phyloP scores from a whole-genome alignment of 2,888 invertebrate species.

The Acanthosepion lycidas region DNA sequence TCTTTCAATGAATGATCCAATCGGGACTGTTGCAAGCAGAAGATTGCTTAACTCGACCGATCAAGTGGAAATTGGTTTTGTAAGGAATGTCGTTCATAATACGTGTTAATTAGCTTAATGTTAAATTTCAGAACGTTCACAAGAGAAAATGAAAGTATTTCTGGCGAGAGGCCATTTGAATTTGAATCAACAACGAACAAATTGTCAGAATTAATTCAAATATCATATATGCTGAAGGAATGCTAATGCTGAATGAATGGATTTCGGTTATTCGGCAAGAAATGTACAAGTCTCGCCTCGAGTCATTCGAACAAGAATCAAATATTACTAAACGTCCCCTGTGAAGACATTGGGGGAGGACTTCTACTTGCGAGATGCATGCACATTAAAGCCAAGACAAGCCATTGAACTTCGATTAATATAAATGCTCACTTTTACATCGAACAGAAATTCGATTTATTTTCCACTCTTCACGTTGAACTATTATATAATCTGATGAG shows the following conservation, averaged over 20 bases:
- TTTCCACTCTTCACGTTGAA: no score
- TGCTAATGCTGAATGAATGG: not conserved
- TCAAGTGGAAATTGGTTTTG: constrained; percentile 17
- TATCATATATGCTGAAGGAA: not conserved
- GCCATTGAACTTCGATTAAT: no score
- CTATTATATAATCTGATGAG: no score
- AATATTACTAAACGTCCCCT: not conserved
- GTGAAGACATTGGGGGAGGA: not conserved
- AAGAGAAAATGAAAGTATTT: not conserved
- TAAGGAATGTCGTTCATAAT: not conserved
- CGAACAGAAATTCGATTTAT: no score
- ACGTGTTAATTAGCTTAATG: constrained; percentile 1
- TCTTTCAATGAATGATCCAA: not conserved
- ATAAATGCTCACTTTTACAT: no score
- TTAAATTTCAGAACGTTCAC: not conserved
- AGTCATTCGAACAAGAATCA: not conserved
- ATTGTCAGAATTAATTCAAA: not conserved
- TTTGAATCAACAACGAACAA: not conserved
- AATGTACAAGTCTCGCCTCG: not conserved
- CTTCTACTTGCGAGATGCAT: no score
- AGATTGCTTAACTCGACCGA: not conserved
- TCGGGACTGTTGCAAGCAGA: not conserved
- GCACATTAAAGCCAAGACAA: no score
- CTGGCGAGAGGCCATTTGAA: not conserved
- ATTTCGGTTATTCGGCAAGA: not conserved